Evolutionary conservation across 1,140 invertebrate genomes (phyloP).

Genomic region (Drosophila sucinea): DNA sequence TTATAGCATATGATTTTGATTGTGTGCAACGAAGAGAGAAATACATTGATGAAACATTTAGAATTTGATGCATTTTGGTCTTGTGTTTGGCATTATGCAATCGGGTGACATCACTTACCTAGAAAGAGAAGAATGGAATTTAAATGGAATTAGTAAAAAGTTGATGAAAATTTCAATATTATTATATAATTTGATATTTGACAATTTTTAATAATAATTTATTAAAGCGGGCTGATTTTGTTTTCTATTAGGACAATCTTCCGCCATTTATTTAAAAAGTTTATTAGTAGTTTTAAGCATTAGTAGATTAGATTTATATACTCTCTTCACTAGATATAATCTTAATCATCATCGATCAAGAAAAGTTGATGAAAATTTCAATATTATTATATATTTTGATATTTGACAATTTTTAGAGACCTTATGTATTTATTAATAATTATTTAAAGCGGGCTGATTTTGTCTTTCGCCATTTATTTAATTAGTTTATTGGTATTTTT

Average conservation of each 20-base stretch:
- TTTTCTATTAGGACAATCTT: neutral
- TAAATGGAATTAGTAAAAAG: conserved; percentile 1
- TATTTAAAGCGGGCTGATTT: neutral
- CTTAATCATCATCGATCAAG: no score
- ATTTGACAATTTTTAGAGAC: no score
- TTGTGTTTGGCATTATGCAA: conserved; percentile 16
- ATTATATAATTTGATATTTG: neutral
- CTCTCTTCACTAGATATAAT: no score
- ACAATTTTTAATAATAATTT: no score
- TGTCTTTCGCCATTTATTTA: no score
- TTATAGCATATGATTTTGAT: conserved; percentile 9
- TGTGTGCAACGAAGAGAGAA: conserved; percentile 51
- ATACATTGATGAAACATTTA: conserved; percentile 67
- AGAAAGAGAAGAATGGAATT: conserved; percentile 42
- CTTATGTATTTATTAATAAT: no score
- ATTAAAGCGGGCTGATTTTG: neutral
- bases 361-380: neutral
- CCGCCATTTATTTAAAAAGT: no score
- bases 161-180: neutral
- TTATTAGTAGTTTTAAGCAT: no score
- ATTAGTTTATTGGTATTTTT: no score
- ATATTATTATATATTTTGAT: neutral
- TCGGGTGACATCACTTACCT: conserved; percentile 52
- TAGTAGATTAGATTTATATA: no score
- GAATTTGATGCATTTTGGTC: conserved; percentile 25